Percentiles rank a stretch among this genome's conserved stretches.
Conservation (phyloP, 1,140 invertebrate species). For the Apocrypta bakeri region DNA sequence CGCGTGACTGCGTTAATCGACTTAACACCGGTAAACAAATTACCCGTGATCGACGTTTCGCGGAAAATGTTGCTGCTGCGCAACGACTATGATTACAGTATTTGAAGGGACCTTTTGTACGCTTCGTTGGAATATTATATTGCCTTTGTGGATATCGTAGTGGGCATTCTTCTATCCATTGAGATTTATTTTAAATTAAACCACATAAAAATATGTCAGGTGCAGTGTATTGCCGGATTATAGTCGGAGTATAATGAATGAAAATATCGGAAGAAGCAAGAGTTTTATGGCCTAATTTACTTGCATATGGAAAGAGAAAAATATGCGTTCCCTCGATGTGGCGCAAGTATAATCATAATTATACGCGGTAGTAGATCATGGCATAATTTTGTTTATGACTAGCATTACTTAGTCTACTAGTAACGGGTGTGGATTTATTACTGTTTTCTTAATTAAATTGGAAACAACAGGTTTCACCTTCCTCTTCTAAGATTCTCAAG, state of each 20-base stretch:
- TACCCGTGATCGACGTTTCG: slow-evolving; percentile 33
- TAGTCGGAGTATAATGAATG: neutral
- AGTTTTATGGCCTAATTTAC: neutral
- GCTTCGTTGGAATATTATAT: neutral
- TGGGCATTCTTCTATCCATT: too few species aligned
- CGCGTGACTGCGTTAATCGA: slow-evolving; percentile 43
- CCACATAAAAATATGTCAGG: neutral
- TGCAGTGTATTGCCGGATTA: neutral
- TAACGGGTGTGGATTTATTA: neutral
- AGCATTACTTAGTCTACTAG: neutral
- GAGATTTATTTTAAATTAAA: too few species aligned
- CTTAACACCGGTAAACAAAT: slow-evolving; percentile 43
- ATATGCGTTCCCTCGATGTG: neutral
- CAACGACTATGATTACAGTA: neutral
- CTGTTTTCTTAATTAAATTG: neutral
- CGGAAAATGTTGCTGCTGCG: slow-evolving; percentile 8
- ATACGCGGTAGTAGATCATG: neutral
- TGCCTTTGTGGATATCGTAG: neutral
- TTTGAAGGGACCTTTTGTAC: neutral
- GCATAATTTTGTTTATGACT: neutral
- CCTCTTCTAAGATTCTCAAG: neutral
- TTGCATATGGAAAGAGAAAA: neutral
- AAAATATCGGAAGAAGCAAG: neutral
- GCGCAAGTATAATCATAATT: neutral
- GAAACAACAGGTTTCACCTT: neutral